phyloP scores from a whole-genome alignment of 2,888 invertebrate species.

The Papilio elwesi region DNA sequence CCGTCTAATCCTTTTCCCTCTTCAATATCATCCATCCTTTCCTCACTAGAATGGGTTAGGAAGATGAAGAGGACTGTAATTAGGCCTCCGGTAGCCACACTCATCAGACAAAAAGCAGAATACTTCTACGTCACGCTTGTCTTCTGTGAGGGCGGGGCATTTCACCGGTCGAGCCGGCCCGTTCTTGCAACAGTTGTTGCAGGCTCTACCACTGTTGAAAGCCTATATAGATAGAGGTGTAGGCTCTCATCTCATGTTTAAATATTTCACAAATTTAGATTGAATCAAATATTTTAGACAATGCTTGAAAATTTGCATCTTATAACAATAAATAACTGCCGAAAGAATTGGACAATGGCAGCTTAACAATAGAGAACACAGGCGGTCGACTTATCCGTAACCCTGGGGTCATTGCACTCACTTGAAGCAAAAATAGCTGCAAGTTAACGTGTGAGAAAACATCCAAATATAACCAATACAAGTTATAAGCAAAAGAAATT shows the following conservation, averaged over 20 bases:
- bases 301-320: background rate
- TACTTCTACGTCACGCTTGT: too few relatives aligned
- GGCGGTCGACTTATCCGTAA: constrained; percentile 8
- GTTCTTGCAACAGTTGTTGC: too few relatives aligned
- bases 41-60: too few relatives aligned
- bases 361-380: background rate
- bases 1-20: too few relatives aligned
- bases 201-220: too few relatives aligned
- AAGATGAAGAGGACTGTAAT: too few relatives aligned
- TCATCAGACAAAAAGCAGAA: too few relatives aligned
- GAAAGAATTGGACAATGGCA: background rate
- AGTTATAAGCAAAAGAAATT: too few relatives aligned
- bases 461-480: constrained; percentile 8
- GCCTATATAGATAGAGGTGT: background rate
- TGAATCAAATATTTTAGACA: background rate
- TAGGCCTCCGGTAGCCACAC: too few relatives aligned
- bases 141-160: too few relatives aligned
- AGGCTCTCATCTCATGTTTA: background rate
- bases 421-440: constrained; percentile 5
- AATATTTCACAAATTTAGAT: background rate
- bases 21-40: too few relatives aligned
- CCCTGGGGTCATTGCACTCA: constrained; percentile 26
- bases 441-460: constrained; percentile 12
- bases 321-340: background rate
- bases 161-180: too few relatives aligned